Base-by-base conservation (phyloP, 30 jellyfish, hydroid and myxozoan genomes). In the Chrysaora quinquecirrha region DNA sequence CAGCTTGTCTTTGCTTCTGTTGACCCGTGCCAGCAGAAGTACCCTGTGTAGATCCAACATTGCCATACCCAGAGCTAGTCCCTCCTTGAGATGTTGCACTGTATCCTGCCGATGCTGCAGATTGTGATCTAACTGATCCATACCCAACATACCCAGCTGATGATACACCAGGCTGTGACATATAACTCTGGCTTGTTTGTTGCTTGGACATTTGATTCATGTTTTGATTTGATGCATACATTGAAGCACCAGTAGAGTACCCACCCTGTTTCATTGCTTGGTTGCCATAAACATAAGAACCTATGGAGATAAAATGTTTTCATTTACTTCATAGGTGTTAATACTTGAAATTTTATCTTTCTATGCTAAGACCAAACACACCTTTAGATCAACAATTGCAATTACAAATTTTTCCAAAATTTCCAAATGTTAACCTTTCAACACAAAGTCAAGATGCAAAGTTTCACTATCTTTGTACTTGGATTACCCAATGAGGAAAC, bases 61-160 rank as follows among this genome's bases (percentile, higher is more conserved):
- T 83, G 73, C 75, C 70, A 34, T 82, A 72, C 23, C 87, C 83
- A 30, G 75, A 77, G 20, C 83, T 78, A 7, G 95, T 56, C 14
- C 54, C 87, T 29, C 47, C 80, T 25, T 78, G 89, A 6, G 92
- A 82, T 18, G 92, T 14, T 22, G 85, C 31, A 65, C 72, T 82
- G 62, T 84, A 84, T 21, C 95, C 95, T 11, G 72, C 83, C 19
- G 78, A 9, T 3, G 93, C 79, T 18, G 86, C 83, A 47, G 95
- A 27, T n/a, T 58, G 71, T 21, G 87, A 74, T 46, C 95, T 29
- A 0, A 35, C 87, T 30, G 87, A 72, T n/a, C 95, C 95, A 64
- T 84, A 84, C 19, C 95, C 95, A 72, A 84, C 95, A 73, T 84
- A 84, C 6, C 88, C 95, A n/a, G 95, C 82, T 16, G 73, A 34